Percentiles rank a stretch among this genome's conserved stretches.
These are phyloP conservation scores for Noctuana brunneofusca DNA, from an alignment of 2,888 invertebrate species.

Conservation along the genomic window DNA sequence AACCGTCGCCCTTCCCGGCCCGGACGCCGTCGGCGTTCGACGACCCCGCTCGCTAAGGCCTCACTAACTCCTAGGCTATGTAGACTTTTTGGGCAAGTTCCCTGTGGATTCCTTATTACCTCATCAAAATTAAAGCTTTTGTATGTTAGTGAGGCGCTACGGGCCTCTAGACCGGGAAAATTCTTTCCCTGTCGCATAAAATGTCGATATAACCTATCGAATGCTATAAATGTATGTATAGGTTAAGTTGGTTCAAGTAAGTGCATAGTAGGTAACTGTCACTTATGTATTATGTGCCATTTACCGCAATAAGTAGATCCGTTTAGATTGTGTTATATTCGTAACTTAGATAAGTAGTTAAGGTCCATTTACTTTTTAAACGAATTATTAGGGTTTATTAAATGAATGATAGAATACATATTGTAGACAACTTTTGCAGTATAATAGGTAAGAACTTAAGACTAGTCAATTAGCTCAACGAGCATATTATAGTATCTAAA, in stretches of 20 bases:
- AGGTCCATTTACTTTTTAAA: too few relatives aligned
- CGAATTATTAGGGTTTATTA: background rate
- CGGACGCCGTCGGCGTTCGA: conserved; percentile 78
- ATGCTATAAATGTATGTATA: conserved; percentile 22
- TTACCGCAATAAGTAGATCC: conserved; percentile 19
- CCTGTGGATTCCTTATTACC: conserved; percentile 21
- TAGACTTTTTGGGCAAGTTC: conserved; percentile 28
- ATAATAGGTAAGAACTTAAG: background rate
- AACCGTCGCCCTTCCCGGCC: conserved; percentile 80
- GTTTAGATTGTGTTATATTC: conserved; percentile 4
- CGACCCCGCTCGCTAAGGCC: conserved; percentile 73
- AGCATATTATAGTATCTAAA: background rate
- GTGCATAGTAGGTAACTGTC: conserved; percentile 21
- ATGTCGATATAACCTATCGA: conserved; percentile 26
- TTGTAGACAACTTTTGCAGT: background rate
- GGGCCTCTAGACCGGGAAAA: conserved; percentile 14
- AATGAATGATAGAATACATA: background rate
- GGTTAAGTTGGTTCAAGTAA: conserved; percentile 26
- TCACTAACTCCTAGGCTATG: conserved; percentile 55
- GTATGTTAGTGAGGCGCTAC: conserved; percentile 18
- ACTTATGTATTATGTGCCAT: conserved; percentile 3
- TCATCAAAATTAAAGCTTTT: conserved; percentile 26
- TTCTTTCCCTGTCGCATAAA: conserved; percentile 8
- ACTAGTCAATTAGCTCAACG: too few relatives aligned
- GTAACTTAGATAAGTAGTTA: background rate